Conservation (phyloP, 2,797 vertebrate species). For the Sebastes paucispinis region DNA sequence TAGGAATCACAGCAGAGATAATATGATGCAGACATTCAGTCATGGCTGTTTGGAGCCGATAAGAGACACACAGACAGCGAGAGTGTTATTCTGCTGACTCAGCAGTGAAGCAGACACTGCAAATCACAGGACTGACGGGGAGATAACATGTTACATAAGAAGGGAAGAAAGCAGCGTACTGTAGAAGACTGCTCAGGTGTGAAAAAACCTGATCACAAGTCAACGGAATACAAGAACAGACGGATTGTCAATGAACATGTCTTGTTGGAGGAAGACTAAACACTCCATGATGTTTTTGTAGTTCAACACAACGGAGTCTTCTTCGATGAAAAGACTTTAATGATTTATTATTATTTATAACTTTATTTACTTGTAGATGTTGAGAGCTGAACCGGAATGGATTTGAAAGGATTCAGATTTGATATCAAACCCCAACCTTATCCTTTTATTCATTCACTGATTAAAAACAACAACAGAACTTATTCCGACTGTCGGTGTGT, state of each 20-base stretch:
- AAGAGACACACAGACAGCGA: neutral
- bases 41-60: conserved; percentile 16
- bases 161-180: neutral
- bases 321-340: neutral
- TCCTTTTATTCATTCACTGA: neutral
- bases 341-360: neutral
- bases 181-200: neutral
- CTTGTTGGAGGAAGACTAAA: neutral
- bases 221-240: neutral
- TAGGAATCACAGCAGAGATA: conserved; percentile 15
- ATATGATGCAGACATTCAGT: conserved; percentile 15
- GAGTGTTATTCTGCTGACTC: conserved; percentile 30
- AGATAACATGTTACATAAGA: conserved; percentile 28
- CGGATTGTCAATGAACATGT: neutral
- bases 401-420: neutral
- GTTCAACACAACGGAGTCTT: neutral
- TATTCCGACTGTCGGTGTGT: neutral
- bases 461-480: conserved; percentile 1
- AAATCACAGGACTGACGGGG: conserved; percentile 24
- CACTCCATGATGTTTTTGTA: rapidly evolving
- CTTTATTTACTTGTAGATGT: neutral
- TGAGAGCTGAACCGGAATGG: neutral
- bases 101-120: conserved; percentile 11
- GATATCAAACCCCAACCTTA: neutral
- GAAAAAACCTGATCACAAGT: neutral